Percentiles rank a stretch among this genome's conserved stretches.
Conservation (phyloP, 2,113 vertebrate genomes). For the Crotalus viridis region DNA sequence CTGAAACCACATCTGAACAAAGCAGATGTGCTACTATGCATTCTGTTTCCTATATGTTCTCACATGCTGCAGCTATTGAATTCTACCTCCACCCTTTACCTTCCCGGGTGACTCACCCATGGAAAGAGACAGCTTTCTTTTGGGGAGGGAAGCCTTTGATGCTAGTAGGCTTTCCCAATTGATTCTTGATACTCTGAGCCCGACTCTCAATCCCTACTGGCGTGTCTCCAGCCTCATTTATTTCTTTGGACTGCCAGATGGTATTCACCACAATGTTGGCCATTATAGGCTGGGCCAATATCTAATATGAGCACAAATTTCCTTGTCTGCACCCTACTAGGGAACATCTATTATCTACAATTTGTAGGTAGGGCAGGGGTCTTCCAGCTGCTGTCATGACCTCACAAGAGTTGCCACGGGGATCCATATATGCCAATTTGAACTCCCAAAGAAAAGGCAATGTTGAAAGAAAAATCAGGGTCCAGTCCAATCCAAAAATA, state of each 20-base stretch:
- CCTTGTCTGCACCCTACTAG: background rate
- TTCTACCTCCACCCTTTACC: conserved; percentile 22
- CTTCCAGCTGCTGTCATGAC: conserved; percentile 3
- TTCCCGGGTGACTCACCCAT: conserved; percentile 57
- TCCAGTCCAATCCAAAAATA: too few species aligned
- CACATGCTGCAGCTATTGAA: background rate
- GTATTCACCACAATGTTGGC: conserved; percentile 66
- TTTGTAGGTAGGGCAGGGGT: background rate
- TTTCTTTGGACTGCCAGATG: conserved; percentile 70
- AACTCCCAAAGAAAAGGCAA: background rate
- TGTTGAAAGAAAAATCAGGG: too few species aligned
- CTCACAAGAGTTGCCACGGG: conserved; percentile 12
- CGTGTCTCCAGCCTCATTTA: conserved; percentile 63
- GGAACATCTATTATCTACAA: conserved; percentile 8
- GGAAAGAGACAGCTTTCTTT: conserved; percentile 69
- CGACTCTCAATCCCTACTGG: conserved; percentile 39
- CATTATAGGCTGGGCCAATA: conserved; percentile 33
- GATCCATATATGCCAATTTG: background rate
- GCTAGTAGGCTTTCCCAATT: conserved; percentile 35
- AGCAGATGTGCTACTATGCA: background rate
- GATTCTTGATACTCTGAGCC: conserved; percentile 47
- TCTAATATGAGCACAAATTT: background rate
- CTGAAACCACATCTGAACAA: background rate
- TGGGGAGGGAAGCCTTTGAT: conserved; percentile 57
- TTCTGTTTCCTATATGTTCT: background rate